Evolutionary conservation across 1,140 invertebrate genomes (phyloP).

Genomic region (Drosophila oshimai): DNA sequence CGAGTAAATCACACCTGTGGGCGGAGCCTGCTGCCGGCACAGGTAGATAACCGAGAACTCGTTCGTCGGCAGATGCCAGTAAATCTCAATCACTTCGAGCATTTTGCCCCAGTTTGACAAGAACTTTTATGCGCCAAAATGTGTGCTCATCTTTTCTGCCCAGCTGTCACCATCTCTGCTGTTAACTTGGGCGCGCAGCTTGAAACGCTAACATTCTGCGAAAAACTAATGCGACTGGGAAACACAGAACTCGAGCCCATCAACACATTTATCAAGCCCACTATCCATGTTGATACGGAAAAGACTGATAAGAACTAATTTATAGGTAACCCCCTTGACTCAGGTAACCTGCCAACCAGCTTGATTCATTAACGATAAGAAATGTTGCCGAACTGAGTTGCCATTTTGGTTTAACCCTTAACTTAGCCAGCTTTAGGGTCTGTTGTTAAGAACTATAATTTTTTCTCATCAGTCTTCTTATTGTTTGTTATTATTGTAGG

Average conservation of each 20-base stretch:
- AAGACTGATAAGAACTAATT: background rate
- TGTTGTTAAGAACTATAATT: too few relatives aligned
- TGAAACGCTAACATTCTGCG: background rate
- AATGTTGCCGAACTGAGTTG: background rate
- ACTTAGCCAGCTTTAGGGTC: background rate
- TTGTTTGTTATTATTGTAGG: too few relatives aligned
- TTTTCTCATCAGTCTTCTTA: too few relatives aligned
- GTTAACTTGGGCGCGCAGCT: background rate
- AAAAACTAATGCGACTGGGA: background rate
- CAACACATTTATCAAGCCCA: background rate
- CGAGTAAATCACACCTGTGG: constrained; percentile 27
- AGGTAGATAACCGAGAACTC: constrained; percentile 69
- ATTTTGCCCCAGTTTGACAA: background rate
- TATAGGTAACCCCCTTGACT: background rate
- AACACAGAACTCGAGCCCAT: background rate
- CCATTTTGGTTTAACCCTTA: background rate
- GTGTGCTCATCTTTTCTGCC: background rate
- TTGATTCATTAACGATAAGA: background rate
- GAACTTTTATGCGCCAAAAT: background rate
- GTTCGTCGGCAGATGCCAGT: constrained; percentile 33
- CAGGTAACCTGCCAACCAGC: background rate
- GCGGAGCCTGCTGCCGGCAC: constrained; percentile 19
- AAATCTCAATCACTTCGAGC: constrained; percentile 68
- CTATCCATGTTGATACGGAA: constrained; percentile 3
- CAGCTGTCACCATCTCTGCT: background rate